These are phyloP conservation scores for Muntiacus muntjak DNA, from an alignment of 2,113 vertebrate species.

Conservation along the genomic window DNA sequence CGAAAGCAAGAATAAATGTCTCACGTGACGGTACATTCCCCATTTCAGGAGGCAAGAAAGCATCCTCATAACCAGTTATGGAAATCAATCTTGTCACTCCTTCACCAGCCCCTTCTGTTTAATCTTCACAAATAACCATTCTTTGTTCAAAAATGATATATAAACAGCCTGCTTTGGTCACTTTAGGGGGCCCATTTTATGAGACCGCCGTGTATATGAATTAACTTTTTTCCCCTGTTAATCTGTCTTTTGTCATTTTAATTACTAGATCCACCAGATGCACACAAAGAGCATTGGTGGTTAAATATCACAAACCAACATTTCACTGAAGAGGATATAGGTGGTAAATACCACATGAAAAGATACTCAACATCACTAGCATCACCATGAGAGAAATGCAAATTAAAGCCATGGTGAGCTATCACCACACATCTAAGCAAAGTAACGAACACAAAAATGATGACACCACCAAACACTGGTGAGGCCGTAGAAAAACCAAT, in stretches of 20 bases:
- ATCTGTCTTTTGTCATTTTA: neutral
- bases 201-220: accelerated
- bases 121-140: neutral
- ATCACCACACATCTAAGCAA: neutral
- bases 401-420: neutral
- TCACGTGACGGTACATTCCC: neutral
- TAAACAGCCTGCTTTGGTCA: neutral
- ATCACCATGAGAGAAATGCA: neutral
- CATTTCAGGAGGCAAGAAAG: neutral
- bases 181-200: neutral
- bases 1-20: neutral
- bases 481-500: neutral
- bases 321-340: neutral
- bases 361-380: neutral
- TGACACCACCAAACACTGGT: neutral
- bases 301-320: neutral
- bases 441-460: neutral
- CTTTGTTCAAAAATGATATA: neutral
- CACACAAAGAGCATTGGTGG: neutral
- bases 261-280: neutral
- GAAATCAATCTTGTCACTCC: neutral
- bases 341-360: accelerated
- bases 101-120: neutral
- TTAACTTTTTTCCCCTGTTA: neutral
- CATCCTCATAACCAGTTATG: neutral